Evolutionary conservation across 1,140 invertebrate species (phyloP), one percentile per base, ranked within the genome.

Genomic region (Diprion similis): DNA sequence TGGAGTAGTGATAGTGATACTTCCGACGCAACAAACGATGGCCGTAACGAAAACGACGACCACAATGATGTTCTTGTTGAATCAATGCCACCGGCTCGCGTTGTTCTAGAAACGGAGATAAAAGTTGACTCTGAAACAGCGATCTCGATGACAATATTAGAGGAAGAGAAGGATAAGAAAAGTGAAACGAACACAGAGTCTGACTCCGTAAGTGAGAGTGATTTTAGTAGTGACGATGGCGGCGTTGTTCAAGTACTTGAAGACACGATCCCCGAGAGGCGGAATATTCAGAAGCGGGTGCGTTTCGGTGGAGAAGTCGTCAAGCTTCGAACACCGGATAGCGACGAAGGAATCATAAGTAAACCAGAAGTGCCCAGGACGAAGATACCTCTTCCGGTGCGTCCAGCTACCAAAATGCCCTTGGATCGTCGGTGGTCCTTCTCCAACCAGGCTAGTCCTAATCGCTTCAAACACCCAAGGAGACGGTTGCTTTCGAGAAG

Each of bases 271-370:
- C 66, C 75, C 24, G 79, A 79, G 51, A 68, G 73, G 75, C 72
- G 78, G 17, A 83, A 81, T 76, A 81, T 79, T 10, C 78, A 78
- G 0, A 83, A 87, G 71, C 90, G 93, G 78, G 95, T 96, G 1
- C 91, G 93, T 46, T 96, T 96, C 80, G 95, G 95, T 0, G 95
- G 95, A 10, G 95, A 95, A 87, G 90, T 94, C 68, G 92, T 95
- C 0, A 95, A 95, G 87, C 89, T 96, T 79, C 89, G 94, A 69
- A 96, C 94, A 13, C 95, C 95, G 0, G 94, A 96, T 76, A 95
- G 94, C 80, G 94, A 95, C 78, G 88, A 87, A 10, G 79, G 6
- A 37, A 37, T 83, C 0, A 80, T 80, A 19, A 9, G 17, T 10
- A 64, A 3, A 9, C 10, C 10, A 8, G 47, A 64, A 10, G 24